Percentiles rank a stretch among this genome's conserved stretches.
These are phyloP conservation scores for Drosophila recens DNA, from an alignment of 2,888 invertebrate genomes.

Conservation along the genomic window DNA sequence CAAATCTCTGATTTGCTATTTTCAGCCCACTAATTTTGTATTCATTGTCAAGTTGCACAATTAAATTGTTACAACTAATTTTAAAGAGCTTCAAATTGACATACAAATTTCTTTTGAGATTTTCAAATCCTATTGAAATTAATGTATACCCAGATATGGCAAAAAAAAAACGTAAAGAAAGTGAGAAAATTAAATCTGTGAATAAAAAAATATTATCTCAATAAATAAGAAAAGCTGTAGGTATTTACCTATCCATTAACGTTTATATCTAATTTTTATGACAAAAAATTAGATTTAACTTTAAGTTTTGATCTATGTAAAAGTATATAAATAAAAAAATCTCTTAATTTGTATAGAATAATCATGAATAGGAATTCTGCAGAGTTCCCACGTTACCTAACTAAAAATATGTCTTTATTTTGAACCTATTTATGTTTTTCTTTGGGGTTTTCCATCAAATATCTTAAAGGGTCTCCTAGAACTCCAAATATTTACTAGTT, in stretches of 20 bases:
- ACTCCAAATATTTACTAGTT: conserved; percentile 4
- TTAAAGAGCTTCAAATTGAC: not conserved
- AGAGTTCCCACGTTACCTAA: conserved; percentile 25
- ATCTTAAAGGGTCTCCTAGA: not conserved
- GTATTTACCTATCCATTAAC: too few relatives aligned
- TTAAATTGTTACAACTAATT: conserved; percentile 16
- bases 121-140: not conserved
- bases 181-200: not conserved
- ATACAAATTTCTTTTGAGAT: not conserved
- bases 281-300: too few relatives aligned
- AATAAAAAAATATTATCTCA: not conserved
- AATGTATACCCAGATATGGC: too few relatives aligned
- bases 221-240: too few relatives aligned
- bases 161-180: not conserved
- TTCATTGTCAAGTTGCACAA: conserved; percentile 57
- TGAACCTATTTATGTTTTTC: conserved; percentile 36
- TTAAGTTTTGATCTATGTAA: too few relatives aligned
- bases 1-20: conserved; percentile 27
- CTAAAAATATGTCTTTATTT: conserved; percentile 21
- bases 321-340: too few relatives aligned
- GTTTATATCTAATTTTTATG: too few relatives aligned
- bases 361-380: not conserved
- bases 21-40: conserved; percentile 46
- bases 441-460: not conserved
- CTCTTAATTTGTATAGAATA: too few relatives aligned